These are phyloP conservation scores for Ardeotis arabs DNA, from an alignment of 2,113 vertebrate species.

Conservation along the genomic window DNA sequence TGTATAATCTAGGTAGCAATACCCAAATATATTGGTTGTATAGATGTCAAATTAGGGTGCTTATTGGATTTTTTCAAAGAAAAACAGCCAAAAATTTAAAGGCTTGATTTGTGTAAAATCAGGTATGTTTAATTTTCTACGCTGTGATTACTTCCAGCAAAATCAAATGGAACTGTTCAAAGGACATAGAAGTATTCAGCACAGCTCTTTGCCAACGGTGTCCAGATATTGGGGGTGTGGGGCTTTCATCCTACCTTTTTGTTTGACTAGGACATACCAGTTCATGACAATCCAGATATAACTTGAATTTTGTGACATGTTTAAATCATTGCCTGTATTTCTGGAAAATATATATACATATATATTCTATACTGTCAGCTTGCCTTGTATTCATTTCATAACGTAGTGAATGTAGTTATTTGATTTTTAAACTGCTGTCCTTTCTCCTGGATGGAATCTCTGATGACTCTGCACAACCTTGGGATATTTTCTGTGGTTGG, in stretches of 20 bases:
- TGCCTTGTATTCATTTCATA: constrained; percentile 68
- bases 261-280: neutral
- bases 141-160: neutral
- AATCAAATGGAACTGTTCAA: neutral
- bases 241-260: neutral
- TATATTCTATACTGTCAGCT: constrained; percentile 41
- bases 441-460: constrained; percentile 76
- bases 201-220: neutral
- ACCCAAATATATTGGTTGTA: neutral
- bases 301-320: neutral
- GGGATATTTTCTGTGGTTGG: constrained; percentile 76
- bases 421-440: constrained; percentile 83
- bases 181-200: neutral
- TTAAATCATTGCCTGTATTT: neutral
- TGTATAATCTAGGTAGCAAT: neutral
- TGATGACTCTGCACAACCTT: constrained; percentile 70
- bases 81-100: neutral
- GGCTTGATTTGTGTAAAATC: neutral
- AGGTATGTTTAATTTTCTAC: neutral
- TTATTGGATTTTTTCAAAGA: neutral
- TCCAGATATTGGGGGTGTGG: neutral
- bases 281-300: neutral
- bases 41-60: neutral
- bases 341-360: neutral
- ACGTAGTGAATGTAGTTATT: constrained; percentile 81